Base-by-base conservation (phyloP, 2,888 invertebrate species). In the Tetragonula carbonaria region DNA sequence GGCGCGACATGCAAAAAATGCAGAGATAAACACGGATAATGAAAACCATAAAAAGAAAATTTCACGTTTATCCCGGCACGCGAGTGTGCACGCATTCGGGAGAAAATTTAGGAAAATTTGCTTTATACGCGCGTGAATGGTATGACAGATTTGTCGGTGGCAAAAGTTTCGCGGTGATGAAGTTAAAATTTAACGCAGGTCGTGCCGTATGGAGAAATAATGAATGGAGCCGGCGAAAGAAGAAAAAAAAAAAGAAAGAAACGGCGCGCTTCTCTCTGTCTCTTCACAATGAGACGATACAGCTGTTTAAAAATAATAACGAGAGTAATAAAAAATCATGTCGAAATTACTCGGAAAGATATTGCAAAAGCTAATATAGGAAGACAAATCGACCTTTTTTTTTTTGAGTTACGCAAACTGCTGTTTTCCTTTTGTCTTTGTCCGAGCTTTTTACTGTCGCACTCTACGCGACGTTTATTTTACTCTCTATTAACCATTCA, bases 271-370 rank as follows among this genome's bases (percentile, higher is more conserved):
- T 23, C 28, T 4, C 23, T 45, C 45, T 45, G 1, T 45, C 45
- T 45, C 45, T 45, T 8, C 45, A 8, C 23, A 16, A n/a, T 68
- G 68, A 53, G 51, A 68, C 21, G n/a, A 18, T 55, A 14, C n/a
- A 71, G 38, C 2, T 28, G 21, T 70, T 70, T 28, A 16, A 55
- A 70, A 70, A n/a, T 70, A 67, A 70, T n/a, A 57, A 71, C n/a
- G 11, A 13, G 13, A 18, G 4, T 59, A 59, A 72, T 72, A 45
- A 23, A 18, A 72, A 11, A 45, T 45, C 18, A 18, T 23, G 23
- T 45, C 23, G 5, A 23, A 45, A 72, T 33, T 45, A 33, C 18
- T 18, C 6, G 21, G n/a, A 33, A 33, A 63, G 33, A 63, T 63
- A 21, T 21, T 65, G 18, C 28, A 8, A 21, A 21, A 33, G 45